These are phyloP conservation scores for Flabesymbios commensalis DNA, from an alignment of 2,888 invertebrate species.

Conservation along the genomic window DNA sequence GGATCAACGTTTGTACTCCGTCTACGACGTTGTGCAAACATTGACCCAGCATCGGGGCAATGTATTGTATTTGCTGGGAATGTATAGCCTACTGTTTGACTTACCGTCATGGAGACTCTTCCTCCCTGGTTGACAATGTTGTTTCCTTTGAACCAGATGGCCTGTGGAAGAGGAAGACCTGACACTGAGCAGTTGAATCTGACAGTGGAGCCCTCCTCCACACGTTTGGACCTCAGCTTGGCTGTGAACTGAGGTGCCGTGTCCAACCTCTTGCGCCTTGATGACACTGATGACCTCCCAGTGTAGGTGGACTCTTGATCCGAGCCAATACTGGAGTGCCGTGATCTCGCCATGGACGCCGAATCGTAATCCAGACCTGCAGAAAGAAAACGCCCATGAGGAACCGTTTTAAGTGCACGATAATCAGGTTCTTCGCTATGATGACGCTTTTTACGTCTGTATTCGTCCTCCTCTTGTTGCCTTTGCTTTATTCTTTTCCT, in stretches of 20 bases:
- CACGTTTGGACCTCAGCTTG: slow-evolving; percentile 29
- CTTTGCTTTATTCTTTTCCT: too few relatives aligned
- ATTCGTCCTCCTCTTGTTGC: too few relatives aligned
- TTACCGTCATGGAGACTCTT: slow-evolving; percentile 24
- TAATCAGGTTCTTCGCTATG: background rate
- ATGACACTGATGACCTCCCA: slow-evolving; percentile 6
- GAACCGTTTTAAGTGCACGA: too few relatives aligned
- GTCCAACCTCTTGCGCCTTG: slow-evolving; percentile 11
- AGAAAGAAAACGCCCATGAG: too few relatives aligned
- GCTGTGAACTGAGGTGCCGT: slow-evolving; percentile 31
- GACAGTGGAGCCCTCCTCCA: slow-evolving; percentile 22
- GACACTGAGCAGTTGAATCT: slow-evolving; percentile 34
- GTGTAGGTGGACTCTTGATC: slow-evolving; percentile 26
- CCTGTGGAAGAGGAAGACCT: slow-evolving; percentile 30
- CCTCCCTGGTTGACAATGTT: slow-evolving; percentile 12
- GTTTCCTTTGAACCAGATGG: slow-evolving; percentile 30
- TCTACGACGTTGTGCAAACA: too few relatives aligned
- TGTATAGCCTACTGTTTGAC: too few relatives aligned
- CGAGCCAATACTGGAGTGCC: slow-evolving; percentile 9
- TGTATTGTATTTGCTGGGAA: too few relatives aligned
- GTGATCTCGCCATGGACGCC: slow-evolving; percentile 18
- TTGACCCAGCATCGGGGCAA: too few relatives aligned
- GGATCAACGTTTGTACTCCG: too few relatives aligned
- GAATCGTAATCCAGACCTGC: slow-evolving; percentile 30
- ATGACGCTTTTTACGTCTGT: too few relatives aligned